phyloP scores from a whole-genome alignment of 2,888 invertebrate species.

The Blomia tropicalis region DNA sequence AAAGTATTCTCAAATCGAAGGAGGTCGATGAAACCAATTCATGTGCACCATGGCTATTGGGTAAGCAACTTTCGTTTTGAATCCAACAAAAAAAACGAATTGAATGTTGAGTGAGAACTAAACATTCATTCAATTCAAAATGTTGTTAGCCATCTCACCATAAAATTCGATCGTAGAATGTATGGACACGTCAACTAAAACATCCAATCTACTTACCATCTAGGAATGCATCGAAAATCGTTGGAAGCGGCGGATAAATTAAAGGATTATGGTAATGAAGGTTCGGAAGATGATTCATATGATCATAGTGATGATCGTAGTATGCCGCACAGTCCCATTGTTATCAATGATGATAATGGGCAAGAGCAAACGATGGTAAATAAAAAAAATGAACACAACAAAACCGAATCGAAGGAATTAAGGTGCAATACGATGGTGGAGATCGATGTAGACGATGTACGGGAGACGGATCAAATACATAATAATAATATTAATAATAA shows the following conservation, averaged over 20 bases:
- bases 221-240: slow-evolving; percentile 98
- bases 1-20: slow-evolving; percentile 93
- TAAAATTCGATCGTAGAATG: not conserved
- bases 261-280: slow-evolving; percentile 48
- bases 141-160: not conserved
- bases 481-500: too few species aligned
- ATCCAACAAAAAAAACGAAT: not conserved
- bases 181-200: not conserved
- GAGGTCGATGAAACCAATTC: slow-evolving; percentile 70
- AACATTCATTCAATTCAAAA: slow-evolving; percentile 3
- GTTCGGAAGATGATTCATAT: slow-evolving; percentile 14
- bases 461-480: not conserved
- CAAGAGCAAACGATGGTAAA: not conserved
- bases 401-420: not conserved
- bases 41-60: slow-evolving; percentile 95
- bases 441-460: not conserved
- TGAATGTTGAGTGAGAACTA: not conserved
- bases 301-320: slow-evolving; percentile 7
- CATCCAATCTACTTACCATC: not conserved
- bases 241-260: slow-evolving; percentile 90
- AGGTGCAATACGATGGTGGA: not conserved
- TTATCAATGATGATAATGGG: not conserved
- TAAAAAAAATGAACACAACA: not conserved
- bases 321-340: not conserved
- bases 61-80: slow-evolving; percentile 46